Base-by-base conservation (phyloP, 2,888 invertebrate genomes). In the Anthophora plumipes region DNA sequence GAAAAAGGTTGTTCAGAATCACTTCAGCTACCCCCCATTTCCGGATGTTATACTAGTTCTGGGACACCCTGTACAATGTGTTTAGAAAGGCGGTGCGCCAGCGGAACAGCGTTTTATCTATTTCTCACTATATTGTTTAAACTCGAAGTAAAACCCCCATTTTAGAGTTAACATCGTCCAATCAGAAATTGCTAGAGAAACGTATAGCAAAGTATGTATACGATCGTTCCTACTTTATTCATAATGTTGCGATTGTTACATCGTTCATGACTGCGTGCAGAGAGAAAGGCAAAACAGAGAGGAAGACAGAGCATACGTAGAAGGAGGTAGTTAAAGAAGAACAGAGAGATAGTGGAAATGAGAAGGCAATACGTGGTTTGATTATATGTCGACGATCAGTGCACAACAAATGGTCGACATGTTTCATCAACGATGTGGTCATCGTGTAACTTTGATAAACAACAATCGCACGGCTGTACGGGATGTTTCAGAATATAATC, bases 381-480 rank as follows among this genome's bases (percentile, higher is more conserved):
- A 72, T 70, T 74, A 76, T 67, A 76, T 75, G 82, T 77, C 71
- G 72, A 48, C 57, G 82, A 69, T 83, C 61, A 61, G 75, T 82
- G 74, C 64, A 85, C 67, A 75, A 85, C 85, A 83, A 88, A 89
- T 89, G 87, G 88, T 89, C 90, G 89, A 91, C 86, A 93, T 93
- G 93, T 97, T 97, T 93, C 97, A 97, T 94, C 95, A 96, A 92
- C 95, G 96, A 92, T 97, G 97, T 94, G 98, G 98, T 76, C 96
- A 97, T 88, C 95, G 97, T 89, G 97, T 98, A 87, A 96, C 96
- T 85, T 95, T 98, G 87, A 95, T 96, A 75, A 97, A 98, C 94
- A 96, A 96, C 88, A 97, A 97, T 94, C 95, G 96, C 79, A 98
- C 98, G 43, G 98, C 98, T 22, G 95, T 96, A 81, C 94, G 97